A percentile compares a stretch with the other conserved stretches of the same genome.
Evolutionary conservation across 2,888 invertebrate species (phyloP).

Genomic region (Melitaea athalia): DNA sequence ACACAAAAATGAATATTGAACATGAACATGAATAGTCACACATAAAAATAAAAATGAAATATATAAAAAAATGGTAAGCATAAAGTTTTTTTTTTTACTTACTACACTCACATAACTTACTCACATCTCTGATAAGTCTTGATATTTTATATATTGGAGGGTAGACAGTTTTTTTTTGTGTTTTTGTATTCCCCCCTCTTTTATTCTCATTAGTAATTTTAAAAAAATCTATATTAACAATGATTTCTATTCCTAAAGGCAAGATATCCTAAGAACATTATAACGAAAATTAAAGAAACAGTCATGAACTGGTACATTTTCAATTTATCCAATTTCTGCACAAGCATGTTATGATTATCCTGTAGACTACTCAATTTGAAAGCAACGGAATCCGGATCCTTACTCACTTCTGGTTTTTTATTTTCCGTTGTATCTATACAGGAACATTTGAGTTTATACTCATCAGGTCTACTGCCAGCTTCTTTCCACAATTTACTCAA

Average conservation of each 20-base stretch:
- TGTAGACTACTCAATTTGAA: constrained; percentile 30
- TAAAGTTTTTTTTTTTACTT: too few species aligned
- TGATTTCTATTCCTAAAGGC: constrained; percentile 18
- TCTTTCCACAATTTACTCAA: constrained; percentile 86
- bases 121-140: too few species aligned
- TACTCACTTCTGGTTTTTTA: constrained; percentile 5
- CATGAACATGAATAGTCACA: too few species aligned
- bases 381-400: constrained; percentile 30
- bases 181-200: too few species aligned
- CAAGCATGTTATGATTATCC: constrained; percentile 28
- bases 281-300: constrained; percentile 27
- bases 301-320: constrained; percentile 30
- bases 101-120: too few species aligned
- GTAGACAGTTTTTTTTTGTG: too few species aligned
- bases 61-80: too few species aligned
- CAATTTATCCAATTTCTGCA: constrained; percentile 26
- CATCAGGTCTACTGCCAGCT: constrained; percentile 76
- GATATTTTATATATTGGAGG: too few species aligned
- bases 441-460: constrained; percentile 80
- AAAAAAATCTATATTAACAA: constrained; percentile 6
- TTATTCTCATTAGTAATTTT: too few species aligned
- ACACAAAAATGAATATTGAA: too few species aligned
- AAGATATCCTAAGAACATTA: constrained; percentile 24
- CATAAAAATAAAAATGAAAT: too few species aligned
- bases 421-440: constrained; percentile 3